Evolutionary conservation across 2,113 vertebrate species (phyloP), one percentile per base, ranked within the genome.

Genomic region (Oryzias curvinotus): DNA sequence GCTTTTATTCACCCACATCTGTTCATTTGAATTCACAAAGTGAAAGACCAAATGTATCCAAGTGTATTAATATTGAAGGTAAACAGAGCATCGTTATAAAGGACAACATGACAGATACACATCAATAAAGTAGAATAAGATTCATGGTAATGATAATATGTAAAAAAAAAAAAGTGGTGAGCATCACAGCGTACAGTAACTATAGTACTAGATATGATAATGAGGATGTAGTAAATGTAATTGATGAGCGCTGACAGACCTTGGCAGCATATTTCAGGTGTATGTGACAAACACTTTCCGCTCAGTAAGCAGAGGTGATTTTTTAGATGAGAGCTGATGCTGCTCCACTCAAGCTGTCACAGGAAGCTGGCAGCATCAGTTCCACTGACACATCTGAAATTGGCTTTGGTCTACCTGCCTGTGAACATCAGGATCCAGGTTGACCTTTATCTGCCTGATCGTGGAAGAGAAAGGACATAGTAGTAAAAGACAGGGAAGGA

Each of bases 371-470:
- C 69, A 65, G 74, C 69, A 71, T 78, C 87, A 68, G 65, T 75
- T 82, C 80, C 71, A 64, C 72, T 86, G 86, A 89, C 91, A 90
- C 79, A 61, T 83, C 75, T 79, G 76, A 88, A 88, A 90, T 88
- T 85, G 80, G 82, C 85, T 89, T 81, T 78, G 78, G 64, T 86
- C 78, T 79, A 81, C 75, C 77, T 81, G 78, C 36, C 75, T 75
- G 65, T 55, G 54, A 65, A 65, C 60, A 52, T 41, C 19, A 12
- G 56, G 66, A 73, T 77, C 63, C 77, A 64, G 70, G 47, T 58
- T 62, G 51, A 81, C 78, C 75, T 70, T 71, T 73, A 57, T 62
- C 55, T 36, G 74, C 51, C 64, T 44, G 49, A 77, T 78, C 71
- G 62, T 45, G 15, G 3, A 50, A n/a, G 62, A 75, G 49, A 81